Evolutionary conservation across 2,797 vertebrate species (phyloP).

Genomic region (Chelidonichthys spinosus): DNA sequence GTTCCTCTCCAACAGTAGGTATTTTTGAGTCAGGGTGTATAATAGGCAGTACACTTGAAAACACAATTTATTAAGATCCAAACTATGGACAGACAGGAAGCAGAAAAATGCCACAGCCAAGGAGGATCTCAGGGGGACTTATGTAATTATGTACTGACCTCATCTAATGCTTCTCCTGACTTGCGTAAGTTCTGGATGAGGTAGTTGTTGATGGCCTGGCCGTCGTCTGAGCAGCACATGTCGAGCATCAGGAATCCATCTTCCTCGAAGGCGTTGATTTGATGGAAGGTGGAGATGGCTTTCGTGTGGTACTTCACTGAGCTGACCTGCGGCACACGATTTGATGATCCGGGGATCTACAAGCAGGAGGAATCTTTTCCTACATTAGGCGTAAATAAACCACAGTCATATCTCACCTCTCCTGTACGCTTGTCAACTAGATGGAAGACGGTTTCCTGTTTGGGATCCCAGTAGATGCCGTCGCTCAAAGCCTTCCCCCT

Average conservation of each 20-base stretch:
- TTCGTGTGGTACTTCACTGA: conserved; percentile 86
- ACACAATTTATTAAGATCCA: background rate
- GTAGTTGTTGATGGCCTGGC: conserved; percentile 83
- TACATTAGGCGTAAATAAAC: background rate
- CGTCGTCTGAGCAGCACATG: conserved; percentile 90
- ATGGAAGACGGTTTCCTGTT: conserved; percentile 88
- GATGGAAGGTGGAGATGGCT: conserved; percentile 90
- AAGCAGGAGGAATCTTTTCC: background rate
- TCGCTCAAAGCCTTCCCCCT: conserved; percentile 83
- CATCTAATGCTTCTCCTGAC: conserved; percentile 84
- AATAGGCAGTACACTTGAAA: background rate
- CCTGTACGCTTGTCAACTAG: conserved; percentile 91
- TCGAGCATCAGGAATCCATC: conserved; percentile 90
- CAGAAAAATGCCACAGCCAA: background rate
- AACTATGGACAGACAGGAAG: background rate
- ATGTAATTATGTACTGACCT: conserved; percentile 64
- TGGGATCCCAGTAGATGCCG: conserved; percentile 91
- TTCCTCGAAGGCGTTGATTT: conserved; percentile 96
- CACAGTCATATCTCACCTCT: conserved; percentile 77
- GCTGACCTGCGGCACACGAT: conserved; percentile 77
- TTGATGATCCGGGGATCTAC: background rate
- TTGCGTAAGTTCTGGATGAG: conserved; percentile 90
- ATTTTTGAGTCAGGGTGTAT: background rate
- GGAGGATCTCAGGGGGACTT: background rate
- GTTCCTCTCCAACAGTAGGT: background rate